Evolutionary conservation across 1,140 invertebrate genomes (phyloP), one percentile per base, ranked within the genome.

Genomic region (Eciton burchellii): DNA sequence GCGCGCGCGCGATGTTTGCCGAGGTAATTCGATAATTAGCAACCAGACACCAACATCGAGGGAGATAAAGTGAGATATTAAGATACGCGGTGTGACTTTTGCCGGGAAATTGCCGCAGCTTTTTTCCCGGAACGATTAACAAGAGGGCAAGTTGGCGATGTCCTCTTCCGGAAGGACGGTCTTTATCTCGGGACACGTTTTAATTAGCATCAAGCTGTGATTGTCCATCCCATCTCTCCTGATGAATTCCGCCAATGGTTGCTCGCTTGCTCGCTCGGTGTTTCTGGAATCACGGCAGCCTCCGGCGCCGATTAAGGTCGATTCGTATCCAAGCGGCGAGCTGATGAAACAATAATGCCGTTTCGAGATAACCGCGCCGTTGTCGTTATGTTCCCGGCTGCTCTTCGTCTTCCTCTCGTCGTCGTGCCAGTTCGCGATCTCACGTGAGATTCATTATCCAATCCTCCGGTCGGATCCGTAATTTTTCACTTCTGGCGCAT

Each of bases 391-490:
- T n/a, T n/a, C 35, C 35, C 35, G 6, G 35, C 35, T 35, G 35
- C 35, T 35, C 29, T 49, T n/a, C 54, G 41, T 35, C 63, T 21
- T 35, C 49, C 24, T 41, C 26, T 45, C 21, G 5, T 9, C 62
- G 19, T 21, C 65, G 73, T 84, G 83, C 59, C 83, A 84, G 65
- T 43, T 29, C 41, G 74, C 47, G 73, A 85, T 84, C 84, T 70
- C 70, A 81, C 83, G 84, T 66, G 83, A 84, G 84, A 72, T 84
- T 85, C 84, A 84, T 85, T 85, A 84, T 85, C 66, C 73, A 85
- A 85, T 85, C 24, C 70, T 43, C 60, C 62, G 12, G 62, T 70
- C 24, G 41, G 63, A 79, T 57, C 63, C 24, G 35, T 59, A 79
- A 79, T 79, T 79, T 68, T 79, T 79, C 21, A 57, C 47, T 66